These are phyloP conservation scores for Leucoma salicis DNA, from an alignment of 2,888 invertebrate genomes.

Conservation along the genomic window DNA sequence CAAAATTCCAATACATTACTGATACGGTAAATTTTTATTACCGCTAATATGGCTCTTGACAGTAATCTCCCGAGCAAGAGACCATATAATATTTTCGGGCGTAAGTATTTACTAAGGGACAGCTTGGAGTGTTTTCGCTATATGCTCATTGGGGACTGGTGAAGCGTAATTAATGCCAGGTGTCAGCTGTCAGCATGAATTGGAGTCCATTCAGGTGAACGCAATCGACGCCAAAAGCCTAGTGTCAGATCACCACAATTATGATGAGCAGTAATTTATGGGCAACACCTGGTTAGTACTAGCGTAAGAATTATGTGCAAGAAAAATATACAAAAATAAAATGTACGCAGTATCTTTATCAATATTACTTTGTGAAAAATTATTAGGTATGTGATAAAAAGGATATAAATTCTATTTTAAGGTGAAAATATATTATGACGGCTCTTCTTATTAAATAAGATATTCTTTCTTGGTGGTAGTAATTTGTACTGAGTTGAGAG, in stretches of 20 bases:
- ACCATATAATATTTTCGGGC: conserved; percentile 21
- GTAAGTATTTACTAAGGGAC: conserved; percentile 17
- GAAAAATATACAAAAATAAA: too few species aligned
- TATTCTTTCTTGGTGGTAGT: too few species aligned
- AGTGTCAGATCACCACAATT: conserved; percentile 17
- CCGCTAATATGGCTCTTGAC: too few species aligned
- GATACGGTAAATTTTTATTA: too few species aligned
- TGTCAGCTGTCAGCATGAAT: conserved; percentile 68
- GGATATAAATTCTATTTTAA: too few species aligned
- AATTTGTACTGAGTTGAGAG: too few species aligned
- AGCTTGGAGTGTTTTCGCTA: conserved; percentile 32
- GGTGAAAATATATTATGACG: too few species aligned
- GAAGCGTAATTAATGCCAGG: conserved; percentile 62
- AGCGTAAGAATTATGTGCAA: conserved; percentile 4
- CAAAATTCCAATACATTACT: too few species aligned
- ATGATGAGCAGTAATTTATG: conserved; percentile 10
- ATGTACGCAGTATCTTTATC: too few species aligned
- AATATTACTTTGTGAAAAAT: too few species aligned
- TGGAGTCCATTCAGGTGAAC: conserved; percentile 42
- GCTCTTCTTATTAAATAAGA: too few species aligned
- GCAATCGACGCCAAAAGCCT: conserved; percentile 28
- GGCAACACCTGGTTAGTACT: neutral
- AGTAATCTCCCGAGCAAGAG: conserved; percentile 18
- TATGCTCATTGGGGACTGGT: conserved; percentile 36
- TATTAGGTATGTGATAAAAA: too few species aligned